These are phyloP conservation scores for Ophioninae sp. DNA, from an alignment of 2,888 invertebrate genomes.

Conservation along the genomic window DNA sequence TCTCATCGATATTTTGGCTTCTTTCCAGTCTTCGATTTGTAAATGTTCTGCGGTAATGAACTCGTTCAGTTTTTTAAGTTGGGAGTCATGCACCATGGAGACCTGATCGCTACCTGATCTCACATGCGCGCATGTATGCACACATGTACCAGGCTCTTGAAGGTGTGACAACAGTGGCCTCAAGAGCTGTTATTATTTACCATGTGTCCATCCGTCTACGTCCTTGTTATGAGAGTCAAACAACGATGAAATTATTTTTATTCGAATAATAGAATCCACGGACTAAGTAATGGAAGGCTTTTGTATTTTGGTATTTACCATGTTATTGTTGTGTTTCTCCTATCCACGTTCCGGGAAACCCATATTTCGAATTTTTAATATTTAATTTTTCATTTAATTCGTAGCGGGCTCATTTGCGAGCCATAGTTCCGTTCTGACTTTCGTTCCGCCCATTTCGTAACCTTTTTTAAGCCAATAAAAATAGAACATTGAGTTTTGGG, in stretches of 20 bases:
- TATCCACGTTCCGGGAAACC: no score
- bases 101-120: no score
- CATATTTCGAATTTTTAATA: neutral
- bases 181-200: no score
- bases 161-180: no score
- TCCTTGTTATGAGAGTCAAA: neutral
- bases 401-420: neutral
- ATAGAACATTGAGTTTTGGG: neutral
- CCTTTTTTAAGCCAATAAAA: conserved; percentile 18
- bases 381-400: neutral
- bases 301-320: neutral
- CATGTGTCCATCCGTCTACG: no score
- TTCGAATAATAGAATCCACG: neutral
- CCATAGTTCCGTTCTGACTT: conserved; percentile 3
- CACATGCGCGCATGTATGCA: no score
- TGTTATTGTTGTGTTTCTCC: no score
- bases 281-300: neutral
- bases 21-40: conserved; percentile 38
- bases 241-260: neutral
- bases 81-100: no score
- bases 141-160: no score
- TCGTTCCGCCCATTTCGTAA: neutral
- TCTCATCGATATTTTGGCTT: neutral
- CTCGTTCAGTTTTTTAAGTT: conserved; percentile 21
- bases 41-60: conserved; percentile 30